Evolutionary conservation across 2,888 invertebrate species (phyloP), one percentile per base, ranked within the genome.

Genomic region (Chrysomela aeneicollis): DNA sequence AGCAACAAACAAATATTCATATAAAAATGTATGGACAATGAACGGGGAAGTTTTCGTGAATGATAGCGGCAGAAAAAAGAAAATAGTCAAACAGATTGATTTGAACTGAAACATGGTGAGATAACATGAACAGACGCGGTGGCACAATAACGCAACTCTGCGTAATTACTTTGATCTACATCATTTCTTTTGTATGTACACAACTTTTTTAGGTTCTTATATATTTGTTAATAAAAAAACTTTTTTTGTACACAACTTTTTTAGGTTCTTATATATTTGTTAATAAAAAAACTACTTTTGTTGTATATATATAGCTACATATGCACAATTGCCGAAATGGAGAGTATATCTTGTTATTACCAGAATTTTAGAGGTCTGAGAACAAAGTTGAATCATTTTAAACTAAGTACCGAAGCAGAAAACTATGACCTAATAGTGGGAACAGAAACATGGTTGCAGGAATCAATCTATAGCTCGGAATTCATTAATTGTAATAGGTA

Each of bases 401-500:
- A 51, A 19, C 18, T 52, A 52, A 26, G 52, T 52, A 52, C 32
- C 30, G 52, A 30, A 52, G 52, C n/a, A 52, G 52, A 52, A 32
- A 30, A 52, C 15, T 52, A 52, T 30, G 52, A 52, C 52, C 30
- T 52, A 52, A 52, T 52, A 32, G 32, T 26, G 52, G 52, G 52
- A 30, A 52, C 30, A 52, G 52, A 52, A 52, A 52, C 52, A 30
- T 52, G 30, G 47, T 47, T 47, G 47, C 2, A 42, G 4, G 42
- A 47, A 17, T 47, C 17, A 47, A 19, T 47, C 47, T 52, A 52
- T n/a, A 52, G 26, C 30, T 52, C 52, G 21, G 52, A 52, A 52
- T 52, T 52, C 52, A 52, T 30, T 52, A 52, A 52, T 30, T 26
- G 52, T 30, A 52, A 52, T 18, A 30, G 52, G 52, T 32, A 52